A percentile compares a stretch with the other conserved stretches of the same genome.
Evolutionary conservation across 2,797 vertebrate species (phyloP).

Genomic region (Prionace glauca): DNA sequence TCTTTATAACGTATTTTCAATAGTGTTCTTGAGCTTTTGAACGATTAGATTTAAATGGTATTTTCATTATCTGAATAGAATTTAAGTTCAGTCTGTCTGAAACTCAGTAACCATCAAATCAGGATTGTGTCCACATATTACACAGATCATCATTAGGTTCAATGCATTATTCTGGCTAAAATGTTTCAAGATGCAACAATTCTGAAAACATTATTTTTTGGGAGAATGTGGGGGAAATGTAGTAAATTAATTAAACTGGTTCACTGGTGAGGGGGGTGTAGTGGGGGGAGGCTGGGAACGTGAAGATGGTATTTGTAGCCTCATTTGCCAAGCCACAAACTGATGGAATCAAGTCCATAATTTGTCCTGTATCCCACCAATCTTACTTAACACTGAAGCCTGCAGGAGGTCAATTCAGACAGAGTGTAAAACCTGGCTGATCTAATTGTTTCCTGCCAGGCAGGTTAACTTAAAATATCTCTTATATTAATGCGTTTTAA

Average conservation of each 20-base stretch:
- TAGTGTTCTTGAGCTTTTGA: conserved; percentile 1
- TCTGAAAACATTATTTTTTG: neutral
- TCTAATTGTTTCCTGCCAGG: neutral
- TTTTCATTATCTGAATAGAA: neutral
- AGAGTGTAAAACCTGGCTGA: neutral
- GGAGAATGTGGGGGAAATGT: neutral
- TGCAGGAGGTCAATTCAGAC: neutral
- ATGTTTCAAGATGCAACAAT: neutral
- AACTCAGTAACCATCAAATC: neutral
- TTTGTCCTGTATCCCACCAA: neutral
- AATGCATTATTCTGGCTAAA: neutral
- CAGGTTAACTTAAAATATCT: neutral
- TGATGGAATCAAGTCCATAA: neutral
- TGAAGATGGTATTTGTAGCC: neutral
- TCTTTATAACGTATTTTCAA: neutral
- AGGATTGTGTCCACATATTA: neutral
- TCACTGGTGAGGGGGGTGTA: too few species aligned
- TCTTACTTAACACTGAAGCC: neutral
- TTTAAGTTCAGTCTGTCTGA: neutral
- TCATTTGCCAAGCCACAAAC: neutral
- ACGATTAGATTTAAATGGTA: neutral
- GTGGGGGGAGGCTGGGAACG: too few species aligned
- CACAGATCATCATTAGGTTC: neutral
- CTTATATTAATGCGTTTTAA: neutral
- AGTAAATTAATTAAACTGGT: neutral